Evolutionary conservation across 1,140 invertebrate species (phyloP), one percentile per base, ranked within the genome.

Genomic region (Diprion similis): DNA sequence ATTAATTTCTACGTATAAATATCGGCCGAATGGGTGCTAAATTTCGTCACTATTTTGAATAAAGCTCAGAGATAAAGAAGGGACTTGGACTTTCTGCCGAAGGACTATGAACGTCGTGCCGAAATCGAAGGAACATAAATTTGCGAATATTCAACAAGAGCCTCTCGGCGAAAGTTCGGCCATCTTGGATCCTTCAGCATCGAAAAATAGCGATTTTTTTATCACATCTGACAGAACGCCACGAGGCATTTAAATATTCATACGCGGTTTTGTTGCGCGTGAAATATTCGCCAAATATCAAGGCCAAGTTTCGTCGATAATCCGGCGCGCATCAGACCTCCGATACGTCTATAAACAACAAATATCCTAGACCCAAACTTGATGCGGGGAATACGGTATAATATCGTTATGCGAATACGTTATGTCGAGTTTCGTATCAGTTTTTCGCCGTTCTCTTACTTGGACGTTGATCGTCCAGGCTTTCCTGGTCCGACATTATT

Each of bases 401-500:
- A 17, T 59, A 17, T 59, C 24, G 51, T 59, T 59, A 59, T 59
- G 51, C 51, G 51, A 59, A 59, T 59, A 59, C 51, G 51, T 59
- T 59, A 59, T 59, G 51, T 59, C 68, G 66, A 68, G 18, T 37
- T 13, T 51, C 48, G n/a, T 51, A 15, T 17, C 18, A 8, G 47
- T n/a, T n/a, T 71, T 69, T 51, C 73, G 72, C 51, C 69, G 11
- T 45, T 68, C 70, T 74, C 89, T 87, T 87, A 89, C 89, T 90
- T 88, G 89, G 89, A 78, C 87, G 88, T 83, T 90, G 89, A 81
- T 90, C 89, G 87, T 90, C 89, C 81, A 89, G 88, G 83, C 90
- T 90, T 84, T 90, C 90, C 77, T 88, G 89, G 85, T 90, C 89
- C 83, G 90, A 90, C 90, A 90, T 90, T 83, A 80, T 82, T 84